phyloP scores from a whole-genome alignment of 1,140 invertebrate species.

The Saccostrea echinata region DNA sequence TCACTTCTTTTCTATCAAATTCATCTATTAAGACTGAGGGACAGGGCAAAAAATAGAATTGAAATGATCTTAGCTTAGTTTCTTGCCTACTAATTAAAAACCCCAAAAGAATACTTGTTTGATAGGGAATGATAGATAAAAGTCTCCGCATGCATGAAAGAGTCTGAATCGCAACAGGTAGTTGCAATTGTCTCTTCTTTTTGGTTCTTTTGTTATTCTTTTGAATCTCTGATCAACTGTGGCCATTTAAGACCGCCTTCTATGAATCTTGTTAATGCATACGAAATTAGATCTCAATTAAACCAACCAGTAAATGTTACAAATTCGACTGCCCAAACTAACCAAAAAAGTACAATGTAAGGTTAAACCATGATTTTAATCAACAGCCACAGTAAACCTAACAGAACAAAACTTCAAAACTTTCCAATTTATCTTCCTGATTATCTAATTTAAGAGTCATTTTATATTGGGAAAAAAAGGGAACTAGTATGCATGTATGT shows the following conservation, averaged over 20 bases:
- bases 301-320: neutral
- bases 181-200: constrained; percentile 27
- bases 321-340: constrained; percentile 1
- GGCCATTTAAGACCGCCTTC: neutral
- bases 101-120: constrained; percentile 2
- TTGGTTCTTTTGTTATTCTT: constrained; percentile 17
- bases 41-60: neutral
- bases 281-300: constrained; percentile 2
- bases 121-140: constrained; percentile 27
- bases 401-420: neutral
- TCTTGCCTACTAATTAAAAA: constrained; percentile 29
- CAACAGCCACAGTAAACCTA: neutral
- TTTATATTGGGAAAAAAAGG: too few relatives aligned
- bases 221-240: constrained; percentile 26
- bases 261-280: constrained; percentile 25
- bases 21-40: neutral
- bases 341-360: neutral
- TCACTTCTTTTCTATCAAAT: neutral
- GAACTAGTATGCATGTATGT: too few relatives aligned
- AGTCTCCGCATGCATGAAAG: constrained; percentile 13
- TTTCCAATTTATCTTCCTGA: neutral
- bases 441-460: too few relatives aligned
- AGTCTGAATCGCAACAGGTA: neutral
- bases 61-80: neutral
- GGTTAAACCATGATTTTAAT: neutral